Base-by-base conservation (phyloP, 2,113 vertebrate species). In the Callopanchax toddi region DNA sequence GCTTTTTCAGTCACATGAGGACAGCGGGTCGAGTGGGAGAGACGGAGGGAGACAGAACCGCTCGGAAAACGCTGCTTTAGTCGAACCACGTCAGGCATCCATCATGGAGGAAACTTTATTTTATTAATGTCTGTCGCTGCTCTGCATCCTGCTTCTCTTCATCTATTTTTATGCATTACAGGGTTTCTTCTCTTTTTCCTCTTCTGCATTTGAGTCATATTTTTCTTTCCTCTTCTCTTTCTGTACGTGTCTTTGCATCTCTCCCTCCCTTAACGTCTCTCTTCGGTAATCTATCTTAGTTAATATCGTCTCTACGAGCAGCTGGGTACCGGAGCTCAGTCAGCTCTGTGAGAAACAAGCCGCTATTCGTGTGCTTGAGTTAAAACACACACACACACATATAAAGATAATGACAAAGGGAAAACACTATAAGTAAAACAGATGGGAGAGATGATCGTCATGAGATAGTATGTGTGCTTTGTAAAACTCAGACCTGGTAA, bases 251-350 rank as follows among this genome's bases (percentile, higher is more conserved):
- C 43, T 45, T n/a, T 54, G 51, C 63, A 25, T 68, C 60, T 56
- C 22, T 39, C 34, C 60, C 22, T 46, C 23, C 54, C 40, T 71
- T 22, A 60, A 42, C 29, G 39, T 50, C 66, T 55, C 48, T 86
- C 65, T 51, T 75, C 79, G 64, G 88, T 88, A 87, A 91, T 93
- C 91, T 90, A 84, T 92, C 91, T 93, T 91, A 86, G 91, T 91
- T 93, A 88, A 89, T 91, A 91, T 91, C 85, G 83, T 80, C 87
- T 83, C 81, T 80, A 86, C 66, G 73, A 91, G 90, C 92, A 92
- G 91, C 92, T 91, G 92, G 91, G 89, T 86, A 81, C 84, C 79
- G 18, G 78, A 81, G 89, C 86, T 73, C 86, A 86, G 89, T 87
- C 84, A 80, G 79, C 87, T 85, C 86, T 55, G 60, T 71, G 60